A percentile compares a stretch with the other conserved stretches of the same genome.
Conservation (phyloP, 2,888 invertebrate species). For the Tetropium fuscum region DNA sequence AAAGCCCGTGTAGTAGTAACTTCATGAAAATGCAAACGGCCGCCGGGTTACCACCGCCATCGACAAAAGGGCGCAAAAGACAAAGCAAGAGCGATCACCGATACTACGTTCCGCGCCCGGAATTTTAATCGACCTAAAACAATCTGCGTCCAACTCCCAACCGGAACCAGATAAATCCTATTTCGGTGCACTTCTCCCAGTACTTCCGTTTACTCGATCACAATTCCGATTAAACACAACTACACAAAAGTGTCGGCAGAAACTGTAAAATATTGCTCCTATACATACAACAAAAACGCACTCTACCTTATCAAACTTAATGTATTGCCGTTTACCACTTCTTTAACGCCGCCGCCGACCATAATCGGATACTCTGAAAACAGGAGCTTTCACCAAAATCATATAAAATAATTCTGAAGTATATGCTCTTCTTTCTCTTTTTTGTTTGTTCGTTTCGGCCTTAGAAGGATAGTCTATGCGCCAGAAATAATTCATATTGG, state of each 20-base stretch:
- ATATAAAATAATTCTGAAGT: no score
- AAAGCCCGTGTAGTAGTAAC: constrained; percentile 33
- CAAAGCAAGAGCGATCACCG: constrained; percentile 53
- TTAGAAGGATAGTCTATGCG: no score
- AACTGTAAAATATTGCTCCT: constrained; percentile 44
- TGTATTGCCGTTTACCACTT: constrained; percentile 1
- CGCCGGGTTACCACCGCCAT: constrained; percentile 42
- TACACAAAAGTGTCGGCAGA: constrained; percentile 53
- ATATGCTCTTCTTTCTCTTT: no score
- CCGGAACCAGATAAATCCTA: constrained; percentile 64
- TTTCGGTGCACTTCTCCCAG: constrained; percentile 61
- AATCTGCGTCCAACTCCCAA: constrained; percentile 62
- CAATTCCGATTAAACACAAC: constrained; percentile 53
- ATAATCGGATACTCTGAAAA: no score
- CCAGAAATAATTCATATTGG: no score
- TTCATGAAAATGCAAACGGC: constrained; percentile 61
- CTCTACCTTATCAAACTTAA: constrained; percentile 18
- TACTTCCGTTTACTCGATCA: constrained; percentile 54
- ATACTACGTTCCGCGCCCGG: constrained; percentile 59
- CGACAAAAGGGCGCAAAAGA: constrained; percentile 48
- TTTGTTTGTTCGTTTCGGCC: no score
- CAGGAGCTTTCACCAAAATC: no score
- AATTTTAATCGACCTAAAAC: constrained; percentile 66
- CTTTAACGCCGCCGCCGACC: no score
- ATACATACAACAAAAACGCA: constrained; percentile 36